phyloP scores from a whole-genome alignment of 2,113 vertebrate species.

The Pachypanchax playfairii region DNA sequence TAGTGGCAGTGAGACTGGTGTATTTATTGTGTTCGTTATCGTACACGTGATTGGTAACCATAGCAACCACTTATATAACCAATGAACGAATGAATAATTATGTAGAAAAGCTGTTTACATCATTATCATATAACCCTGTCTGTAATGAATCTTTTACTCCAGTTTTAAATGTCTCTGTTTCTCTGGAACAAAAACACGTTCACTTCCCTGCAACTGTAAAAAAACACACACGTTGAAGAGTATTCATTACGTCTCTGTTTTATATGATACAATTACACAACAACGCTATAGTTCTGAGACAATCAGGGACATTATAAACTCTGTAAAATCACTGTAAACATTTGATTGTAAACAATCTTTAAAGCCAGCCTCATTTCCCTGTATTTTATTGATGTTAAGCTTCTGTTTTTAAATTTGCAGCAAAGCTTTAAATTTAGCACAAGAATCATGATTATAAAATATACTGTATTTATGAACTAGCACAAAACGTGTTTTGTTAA shows the following conservation, averaged over 20 bases:
- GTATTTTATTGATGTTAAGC: slow-evolving; percentile 53
- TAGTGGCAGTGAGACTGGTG: slow-evolving; percentile 47
- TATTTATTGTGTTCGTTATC: slow-evolving; percentile 70
- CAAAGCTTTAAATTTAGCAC: slow-evolving; percentile 72
- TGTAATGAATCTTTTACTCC: slow-evolving; percentile 7
- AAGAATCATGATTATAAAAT: slow-evolving; percentile 66
- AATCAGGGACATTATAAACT: slow-evolving; percentile 60
- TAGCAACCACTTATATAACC: slow-evolving; percentile 72
- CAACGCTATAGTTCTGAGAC: slow-evolving; percentile 43
- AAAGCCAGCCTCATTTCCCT: slow-evolving; percentile 32
- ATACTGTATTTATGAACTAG: slow-evolving; percentile 71
- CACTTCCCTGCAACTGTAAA: slow-evolving; percentile 13
- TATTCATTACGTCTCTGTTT: slow-evolving; percentile 16
- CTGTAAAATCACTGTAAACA: slow-evolving; percentile 62
- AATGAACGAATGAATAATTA: slow-evolving; percentile 71
- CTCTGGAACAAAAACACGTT: slow-evolving; percentile 38
- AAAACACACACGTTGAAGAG: slow-evolving; percentile 4
- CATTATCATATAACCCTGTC: slow-evolving; percentile 31
- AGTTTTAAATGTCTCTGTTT: slow-evolving; percentile 67
- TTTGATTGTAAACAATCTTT: slow-evolving; percentile 46
- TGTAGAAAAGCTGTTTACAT: slow-evolving; percentile 59
- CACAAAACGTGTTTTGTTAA: slow-evolving; percentile 43
- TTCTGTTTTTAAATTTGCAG: slow-evolving; percentile 54
- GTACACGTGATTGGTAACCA: slow-evolving; percentile 73
- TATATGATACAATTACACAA: slow-evolving; percentile 24